These are phyloP conservation scores for Pterophyllum scalare DNA, from an alignment of 2,113 vertebrate genomes.

Conservation along the genomic window DNA sequence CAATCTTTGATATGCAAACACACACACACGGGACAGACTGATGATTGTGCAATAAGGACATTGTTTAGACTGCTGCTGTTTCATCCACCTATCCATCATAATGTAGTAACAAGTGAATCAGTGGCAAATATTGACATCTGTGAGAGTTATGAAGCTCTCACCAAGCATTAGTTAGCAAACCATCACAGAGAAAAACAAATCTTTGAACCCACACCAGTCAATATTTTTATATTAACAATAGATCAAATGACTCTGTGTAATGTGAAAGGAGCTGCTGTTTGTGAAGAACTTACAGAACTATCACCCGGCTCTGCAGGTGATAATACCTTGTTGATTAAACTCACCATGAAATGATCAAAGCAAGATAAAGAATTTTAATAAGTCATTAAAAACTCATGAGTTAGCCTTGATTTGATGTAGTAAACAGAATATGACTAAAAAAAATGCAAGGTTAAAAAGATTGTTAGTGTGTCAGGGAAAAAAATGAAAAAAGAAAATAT, in stretches of 20 bases:
- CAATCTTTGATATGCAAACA: slow-evolving; percentile 13
- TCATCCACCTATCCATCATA: slow-evolving; percentile 42
- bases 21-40: not conserved
- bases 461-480: not conserved
- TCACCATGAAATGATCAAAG: slow-evolving; percentile 8
- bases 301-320: not conserved
- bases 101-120: slow-evolving; percentile 29
- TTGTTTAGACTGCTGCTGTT: slow-evolving; percentile 10
- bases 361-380: not conserved
- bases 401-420: not conserved
- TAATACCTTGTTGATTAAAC: slow-evolving; percentile 12
- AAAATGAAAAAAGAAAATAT: not conserved
- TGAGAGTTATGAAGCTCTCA: slow-evolving; percentile 9
- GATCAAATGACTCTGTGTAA: slow-evolving; percentile 11
- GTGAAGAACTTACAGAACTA: not conserved
- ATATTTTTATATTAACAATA: slow-evolving; percentile 31
- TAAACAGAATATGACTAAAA: not conserved
- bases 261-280: not conserved
- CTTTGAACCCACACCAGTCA: slow-evolving; percentile 21
- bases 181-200: slow-evolving; percentile 12
- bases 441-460: not conserved
- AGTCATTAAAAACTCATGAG: not conserved
- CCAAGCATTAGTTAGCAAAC: slow-evolving; percentile 23
- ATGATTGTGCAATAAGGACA: not conserved
- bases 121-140: slow-evolving; percentile 26